Percentiles rank a stretch among this genome's conserved stretches.
Conservation (phyloP, 2,888 invertebrate species). For the Hypercompe scribonia region DNA sequence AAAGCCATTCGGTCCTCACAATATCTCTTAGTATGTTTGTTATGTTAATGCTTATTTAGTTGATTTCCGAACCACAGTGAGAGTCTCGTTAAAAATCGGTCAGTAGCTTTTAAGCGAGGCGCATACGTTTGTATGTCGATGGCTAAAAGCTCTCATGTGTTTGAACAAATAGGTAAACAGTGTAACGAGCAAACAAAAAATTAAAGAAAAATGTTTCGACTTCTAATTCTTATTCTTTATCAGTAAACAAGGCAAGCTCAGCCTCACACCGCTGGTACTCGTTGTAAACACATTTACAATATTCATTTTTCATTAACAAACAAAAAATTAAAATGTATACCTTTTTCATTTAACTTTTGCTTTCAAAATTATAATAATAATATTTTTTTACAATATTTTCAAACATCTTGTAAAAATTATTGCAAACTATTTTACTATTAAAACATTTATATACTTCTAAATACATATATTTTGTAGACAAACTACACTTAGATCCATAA, state of each 20-base stretch:
- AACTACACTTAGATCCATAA: too few relatives aligned
- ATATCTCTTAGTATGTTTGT: constrained; percentile 6
- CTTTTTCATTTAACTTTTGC: neutral
- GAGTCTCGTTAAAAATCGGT: constrained; percentile 43
- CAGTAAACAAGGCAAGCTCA: constrained; percentile 21
- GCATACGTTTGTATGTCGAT: constrained; percentile 34
- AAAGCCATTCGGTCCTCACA: constrained; percentile 1
- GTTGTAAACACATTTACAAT: constrained; percentile 12
- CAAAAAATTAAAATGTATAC: constrained; percentile 22
- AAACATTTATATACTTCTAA: too few relatives aligned
- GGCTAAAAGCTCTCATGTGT: constrained; percentile 44
- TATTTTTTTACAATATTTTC: too few relatives aligned
- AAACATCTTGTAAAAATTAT: too few relatives aligned
- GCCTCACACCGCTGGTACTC: neutral
- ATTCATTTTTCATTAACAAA: constrained; percentile 19
- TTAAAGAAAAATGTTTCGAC: constrained; percentile 48
- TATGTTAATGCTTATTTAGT: constrained; percentile 35
- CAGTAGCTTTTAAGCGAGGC: constrained; percentile 37
- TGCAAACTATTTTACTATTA: too few relatives aligned
- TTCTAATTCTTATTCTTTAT: constrained; percentile 33
- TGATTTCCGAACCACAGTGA: constrained; percentile 41
- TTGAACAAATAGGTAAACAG: constrained; percentile 44
- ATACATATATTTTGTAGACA: too few relatives aligned
- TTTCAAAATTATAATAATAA: too few relatives aligned
- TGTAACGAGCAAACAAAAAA: constrained; percentile 38